Conservation (phyloP, 1,140 invertebrate genomes). For the Drosophila lacertosa region DNA sequence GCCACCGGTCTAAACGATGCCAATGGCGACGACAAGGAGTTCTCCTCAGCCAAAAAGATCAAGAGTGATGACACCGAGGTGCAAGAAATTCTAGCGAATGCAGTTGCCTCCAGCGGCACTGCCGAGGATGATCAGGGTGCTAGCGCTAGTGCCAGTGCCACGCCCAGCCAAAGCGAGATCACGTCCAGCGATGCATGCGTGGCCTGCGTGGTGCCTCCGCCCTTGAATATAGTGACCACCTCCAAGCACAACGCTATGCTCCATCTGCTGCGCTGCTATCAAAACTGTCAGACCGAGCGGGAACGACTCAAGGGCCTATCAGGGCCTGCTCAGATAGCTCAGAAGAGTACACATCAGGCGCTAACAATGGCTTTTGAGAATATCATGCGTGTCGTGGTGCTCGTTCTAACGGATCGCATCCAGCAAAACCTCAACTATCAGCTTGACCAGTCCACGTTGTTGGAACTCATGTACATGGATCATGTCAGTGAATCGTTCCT, state of each 20-base stretch:
- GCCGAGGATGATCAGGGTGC: constrained; percentile 36
- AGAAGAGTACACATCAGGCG: constrained; percentile 10
- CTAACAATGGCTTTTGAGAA: constrained; percentile 42
- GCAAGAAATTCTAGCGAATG: constrained; percentile 77
- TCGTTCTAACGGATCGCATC: constrained; percentile 75
- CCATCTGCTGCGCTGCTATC: constrained; percentile 68
- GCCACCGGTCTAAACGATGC: constrained; percentile 1
- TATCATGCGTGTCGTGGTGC: constrained; percentile 61
- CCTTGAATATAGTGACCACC: constrained; percentile 53
- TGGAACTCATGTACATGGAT: constrained; percentile 84
- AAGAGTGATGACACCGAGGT: constrained; percentile 81
- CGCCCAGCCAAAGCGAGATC: constrained; percentile 30
- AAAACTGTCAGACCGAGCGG: constrained; percentile 73
- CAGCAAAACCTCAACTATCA: constrained; percentile 59
- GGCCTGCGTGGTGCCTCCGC: constrained; percentile 45
- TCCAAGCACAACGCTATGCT: constrained; percentile 71
- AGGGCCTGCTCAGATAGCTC: neutral
- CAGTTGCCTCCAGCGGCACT: constrained; percentile 26
- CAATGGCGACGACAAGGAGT: constrained; percentile 59
- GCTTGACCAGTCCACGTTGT: constrained; percentile 65
- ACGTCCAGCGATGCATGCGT: constrained; percentile 24
- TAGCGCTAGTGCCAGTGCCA: constrained; percentile 25
- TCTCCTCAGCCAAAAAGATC: constrained; percentile 80
- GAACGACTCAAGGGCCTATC: neutral
- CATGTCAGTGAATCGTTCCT: constrained; percentile 86